Evolutionary conservation across 1,140 invertebrate species (phyloP).

Genomic region (Drosophila tsacasi): DNA sequence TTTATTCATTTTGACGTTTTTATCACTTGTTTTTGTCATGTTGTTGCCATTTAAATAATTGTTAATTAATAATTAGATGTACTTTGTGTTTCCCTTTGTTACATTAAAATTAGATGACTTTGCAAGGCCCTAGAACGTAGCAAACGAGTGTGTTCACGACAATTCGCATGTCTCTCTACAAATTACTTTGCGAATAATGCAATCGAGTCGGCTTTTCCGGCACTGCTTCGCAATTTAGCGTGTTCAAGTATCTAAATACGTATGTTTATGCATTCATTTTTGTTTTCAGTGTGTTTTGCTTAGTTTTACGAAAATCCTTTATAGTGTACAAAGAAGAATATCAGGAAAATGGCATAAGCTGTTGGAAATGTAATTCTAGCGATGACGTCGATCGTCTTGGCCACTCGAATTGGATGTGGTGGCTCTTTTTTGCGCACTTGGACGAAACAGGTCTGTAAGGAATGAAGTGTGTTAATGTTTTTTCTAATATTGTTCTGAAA

Average conservation of each 20-base stretch:
- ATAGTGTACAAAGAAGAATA: constrained; percentile 97
- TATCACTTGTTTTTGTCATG: constrained; percentile 68
- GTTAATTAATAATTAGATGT: constrained; percentile 69
- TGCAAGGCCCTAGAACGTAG: constrained; percentile 61
- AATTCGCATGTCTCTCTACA: constrained; percentile 27
- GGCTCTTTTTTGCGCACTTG: constrained; percentile 95
- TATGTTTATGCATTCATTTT: constrained; percentile 29
- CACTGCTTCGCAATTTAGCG: constrained; percentile 48
- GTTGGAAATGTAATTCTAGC: constrained; percentile 96
- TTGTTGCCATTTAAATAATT: constrained; percentile 51
- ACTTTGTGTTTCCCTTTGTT: constrained; percentile 82
- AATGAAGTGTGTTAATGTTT: not conserved
- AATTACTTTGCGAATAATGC: constrained; percentile 46
- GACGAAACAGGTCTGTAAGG: constrained; percentile 88
- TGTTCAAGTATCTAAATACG: constrained; percentile 35
- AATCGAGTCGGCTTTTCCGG: constrained; percentile 33
- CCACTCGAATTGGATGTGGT: constrained; percentile 95
- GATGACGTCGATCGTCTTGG: constrained; percentile 97
- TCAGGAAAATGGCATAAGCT: constrained; percentile 95
- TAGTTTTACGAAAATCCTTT: constrained; percentile 89
- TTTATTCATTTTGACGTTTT: constrained; percentile 57
- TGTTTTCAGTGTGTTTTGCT: constrained; percentile 37
- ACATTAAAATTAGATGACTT: constrained; percentile 73
- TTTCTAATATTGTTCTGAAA: not conserved
- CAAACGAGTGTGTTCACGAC: constrained; percentile 52